Base-by-base conservation (phyloP, 2,113 vertebrate genomes). In the Cyphomyrus discorhynchus region DNA sequence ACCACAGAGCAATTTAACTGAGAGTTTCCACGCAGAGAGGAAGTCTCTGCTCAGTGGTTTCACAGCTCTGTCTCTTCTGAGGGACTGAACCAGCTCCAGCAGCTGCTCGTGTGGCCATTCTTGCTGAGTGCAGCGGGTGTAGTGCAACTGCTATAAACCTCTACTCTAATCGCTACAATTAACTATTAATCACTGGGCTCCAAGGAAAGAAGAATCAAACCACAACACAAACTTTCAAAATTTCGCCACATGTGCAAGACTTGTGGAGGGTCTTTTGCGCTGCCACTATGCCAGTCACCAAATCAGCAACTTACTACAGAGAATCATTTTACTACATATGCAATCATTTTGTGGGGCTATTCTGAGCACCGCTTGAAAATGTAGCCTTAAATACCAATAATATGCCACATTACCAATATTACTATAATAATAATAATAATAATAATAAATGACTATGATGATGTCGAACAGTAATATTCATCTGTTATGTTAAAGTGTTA, bases 331-430 rank as follows among this genome's bases (percentile, higher is more conserved):
- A 31, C 31, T 31, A 31, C 95, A 94, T 95, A 94, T 95, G 94
- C 93, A 95, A 95, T 92, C 93, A 93, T 95, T 96, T 95, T 95
- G 94, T 94, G 94, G 93, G 92, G 50, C 93, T 92, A 93, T 92
- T 91, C 92, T 86, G 91, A 88, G 93, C 89, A 19, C 77, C 6
- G 92, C n/a, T 17, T 93, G 42, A 94, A 94, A 93, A 91, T 88
- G 90, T 92, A 92, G 91, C 93, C n/a, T 31, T 70, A 70, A 3
- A 70, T 31, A 70, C 10, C 27, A 70, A 31, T 66, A 66, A 66
- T 70, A 11, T 70, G 62, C 31, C 3, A 31, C 11, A 70, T 31
- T 70, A 70, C n/a, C 62, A 27, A 31, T 31, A 70, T n/a, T 62
- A n/a, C 21, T 70, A 31, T 21, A 24, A 7, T 58, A 58, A 24